Percentiles rank a stretch among this genome's conserved stretches.
Evolutionary conservation across 2,797 vertebrate genomes (phyloP).

Genomic region (Sebastes minor): DNA sequence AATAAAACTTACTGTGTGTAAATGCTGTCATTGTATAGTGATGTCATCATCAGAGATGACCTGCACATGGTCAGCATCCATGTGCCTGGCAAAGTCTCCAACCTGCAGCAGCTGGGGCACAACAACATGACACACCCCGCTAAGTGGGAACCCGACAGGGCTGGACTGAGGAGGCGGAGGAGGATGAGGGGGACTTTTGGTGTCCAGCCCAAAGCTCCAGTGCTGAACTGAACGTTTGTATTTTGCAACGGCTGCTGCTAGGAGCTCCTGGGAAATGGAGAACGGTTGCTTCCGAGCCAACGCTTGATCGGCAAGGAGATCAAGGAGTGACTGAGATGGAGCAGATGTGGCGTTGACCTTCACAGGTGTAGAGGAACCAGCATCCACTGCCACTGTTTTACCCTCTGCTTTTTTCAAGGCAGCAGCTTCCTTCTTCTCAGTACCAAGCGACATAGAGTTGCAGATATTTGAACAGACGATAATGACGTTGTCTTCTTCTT

Average conservation of each 20-base stretch:
- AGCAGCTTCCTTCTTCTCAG: constrained; percentile 77
- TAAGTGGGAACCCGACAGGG: constrained; percentile 43
- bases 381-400: constrained; percentile 31
- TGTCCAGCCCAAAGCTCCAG: constrained; percentile 13
- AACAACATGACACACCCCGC: not conserved
- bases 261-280: constrained; percentile 32
- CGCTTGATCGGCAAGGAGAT: constrained; percentile 86
- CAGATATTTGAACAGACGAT: constrained; percentile 56
- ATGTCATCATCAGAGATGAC: constrained; percentile 26
- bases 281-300: constrained; percentile 76
- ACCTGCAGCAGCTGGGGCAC: constrained; percentile 19
- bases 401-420: constrained; percentile 66
- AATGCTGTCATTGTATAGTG: not conserved
- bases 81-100: not conserved
- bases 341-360: not conserved
- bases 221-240: constrained; percentile 25
- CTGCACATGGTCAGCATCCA: not conserved
- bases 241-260: constrained; percentile 37
- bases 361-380: constrained; percentile 59
- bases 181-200: constrained; percentile 32
- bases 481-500: constrained; percentile 61
- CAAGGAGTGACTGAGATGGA: constrained; percentile 80
- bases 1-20: not conserved
- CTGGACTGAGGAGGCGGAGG: constrained; percentile 63
- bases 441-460: constrained; percentile 73